Conservation (phyloP, 2,113 vertebrate species). For the Athene noctua region DNA sequence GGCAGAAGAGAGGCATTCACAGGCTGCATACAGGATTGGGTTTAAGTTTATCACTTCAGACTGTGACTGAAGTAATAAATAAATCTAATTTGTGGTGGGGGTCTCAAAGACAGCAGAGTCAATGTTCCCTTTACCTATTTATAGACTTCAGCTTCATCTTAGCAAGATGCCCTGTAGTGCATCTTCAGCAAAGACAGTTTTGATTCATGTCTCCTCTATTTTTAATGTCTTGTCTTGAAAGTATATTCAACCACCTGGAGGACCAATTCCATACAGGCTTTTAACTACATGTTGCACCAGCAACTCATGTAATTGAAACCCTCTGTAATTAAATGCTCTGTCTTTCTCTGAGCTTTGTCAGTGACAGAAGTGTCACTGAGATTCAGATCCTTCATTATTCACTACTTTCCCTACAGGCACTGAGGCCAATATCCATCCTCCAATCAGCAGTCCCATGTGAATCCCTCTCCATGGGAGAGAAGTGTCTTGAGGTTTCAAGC, state of each 20-base stretch:
- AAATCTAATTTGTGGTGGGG: background rate
- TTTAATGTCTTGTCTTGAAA: background rate
- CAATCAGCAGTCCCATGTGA: background rate
- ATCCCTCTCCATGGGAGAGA: background rate
- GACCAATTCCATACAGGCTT: background rate
- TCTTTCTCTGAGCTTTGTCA: background rate
- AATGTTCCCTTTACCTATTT: background rate
- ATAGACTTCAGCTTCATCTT: background rate
- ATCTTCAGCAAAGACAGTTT: background rate
- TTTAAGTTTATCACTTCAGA: constrained; percentile 7
- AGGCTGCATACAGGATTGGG: background rate
- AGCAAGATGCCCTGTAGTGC: background rate
- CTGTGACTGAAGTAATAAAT: background rate
- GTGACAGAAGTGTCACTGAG: background rate
- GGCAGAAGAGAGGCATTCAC: background rate
- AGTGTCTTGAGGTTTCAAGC: background rate
- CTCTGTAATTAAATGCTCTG: background rate
- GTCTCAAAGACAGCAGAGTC: background rate
- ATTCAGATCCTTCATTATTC: background rate
- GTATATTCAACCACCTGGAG: background rate
- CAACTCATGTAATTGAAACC: background rate
- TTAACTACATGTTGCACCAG: background rate
- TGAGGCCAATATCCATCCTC: background rate
- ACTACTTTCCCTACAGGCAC: background rate
- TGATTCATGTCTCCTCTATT: background rate